These are phyloP conservation scores for Cichladusa arquata DNA, from an alignment of 2,113 vertebrate species.

Conservation along the genomic window DNA sequence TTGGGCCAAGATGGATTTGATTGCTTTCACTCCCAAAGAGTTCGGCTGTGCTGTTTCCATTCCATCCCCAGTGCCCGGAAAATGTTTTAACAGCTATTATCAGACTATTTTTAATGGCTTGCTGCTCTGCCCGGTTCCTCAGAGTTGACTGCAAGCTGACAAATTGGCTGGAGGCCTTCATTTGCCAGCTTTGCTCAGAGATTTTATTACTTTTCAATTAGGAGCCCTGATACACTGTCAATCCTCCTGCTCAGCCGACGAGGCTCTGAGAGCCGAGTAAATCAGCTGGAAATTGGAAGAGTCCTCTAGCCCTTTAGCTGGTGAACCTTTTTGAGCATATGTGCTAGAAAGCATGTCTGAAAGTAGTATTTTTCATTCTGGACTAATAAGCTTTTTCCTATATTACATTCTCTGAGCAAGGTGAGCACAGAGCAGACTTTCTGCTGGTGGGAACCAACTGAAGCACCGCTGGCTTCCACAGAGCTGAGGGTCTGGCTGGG, in stretches of 20 bases:
- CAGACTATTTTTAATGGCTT: conserved; percentile 67
- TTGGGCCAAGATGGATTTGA: conserved; percentile 16
- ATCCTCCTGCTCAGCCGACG: conserved; percentile 50
- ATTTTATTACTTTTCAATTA: conserved; percentile 72
- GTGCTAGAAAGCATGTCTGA: conserved; percentile 17
- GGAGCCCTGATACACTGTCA: conserved; percentile 61
- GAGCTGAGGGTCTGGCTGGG: neutral
- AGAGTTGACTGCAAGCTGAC: conserved; percentile 70
- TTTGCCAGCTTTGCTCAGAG: conserved; percentile 70
- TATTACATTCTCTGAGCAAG: neutral
- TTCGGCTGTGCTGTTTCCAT: neutral
- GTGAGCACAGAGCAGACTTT: neutral
- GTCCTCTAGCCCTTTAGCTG: conserved; percentile 56
- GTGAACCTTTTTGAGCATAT: conserved; percentile 57
- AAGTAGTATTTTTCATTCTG: neutral
- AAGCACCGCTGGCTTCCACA: neutral
- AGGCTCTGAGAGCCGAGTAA: conserved; percentile 45
- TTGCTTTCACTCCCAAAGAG: neutral
- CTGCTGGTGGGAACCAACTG: accelerated
- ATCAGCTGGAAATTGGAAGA: conserved; percentile 41
- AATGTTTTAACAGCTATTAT: conserved; percentile 61
- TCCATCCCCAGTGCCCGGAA: neutral
- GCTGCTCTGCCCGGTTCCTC: conserved; percentile 59
- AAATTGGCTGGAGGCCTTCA: conserved; percentile 65
- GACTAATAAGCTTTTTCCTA: neutral